phyloP scores from a whole-genome alignment of 2,888 invertebrate genomes.

The Augiades crinisus region DNA sequence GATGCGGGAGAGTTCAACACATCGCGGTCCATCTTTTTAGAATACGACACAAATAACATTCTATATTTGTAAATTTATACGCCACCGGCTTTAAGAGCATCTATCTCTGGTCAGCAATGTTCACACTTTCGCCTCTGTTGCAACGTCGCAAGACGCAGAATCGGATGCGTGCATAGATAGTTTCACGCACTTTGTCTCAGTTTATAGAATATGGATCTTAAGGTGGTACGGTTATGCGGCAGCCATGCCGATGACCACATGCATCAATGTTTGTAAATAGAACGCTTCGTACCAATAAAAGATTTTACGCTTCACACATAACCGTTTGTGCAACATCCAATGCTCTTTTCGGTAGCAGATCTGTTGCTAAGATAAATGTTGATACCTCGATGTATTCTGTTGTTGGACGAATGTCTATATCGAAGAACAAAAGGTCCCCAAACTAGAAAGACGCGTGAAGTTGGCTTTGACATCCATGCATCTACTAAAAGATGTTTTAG shows the following conservation, averaged over 20 bases:
- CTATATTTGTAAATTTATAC: constrained; percentile 80
- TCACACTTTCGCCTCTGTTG: constrained; percentile 49
- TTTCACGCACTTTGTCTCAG: constrained; percentile 52
- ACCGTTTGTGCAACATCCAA: constrained; percentile 27
- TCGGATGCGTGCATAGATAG: constrained; percentile 35
- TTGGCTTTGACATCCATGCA: constrained; percentile 57
- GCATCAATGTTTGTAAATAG: constrained; percentile 81
- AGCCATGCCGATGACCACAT: constrained; percentile 80
- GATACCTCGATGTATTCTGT: not conserved
- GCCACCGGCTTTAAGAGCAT: constrained; percentile 64
- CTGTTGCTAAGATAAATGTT: not conserved
- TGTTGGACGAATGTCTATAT: not conserved
- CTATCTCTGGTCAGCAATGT: constrained; percentile 44
- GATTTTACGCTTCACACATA: constrained; percentile 40
- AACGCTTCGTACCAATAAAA: constrained; percentile 59
- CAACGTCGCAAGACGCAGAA: constrained; percentile 39
- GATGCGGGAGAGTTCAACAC: constrained; percentile 81
- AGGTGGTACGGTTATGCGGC: constrained; percentile 75
- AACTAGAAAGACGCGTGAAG: constrained; percentile 38
- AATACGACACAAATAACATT: constrained; percentile 81
- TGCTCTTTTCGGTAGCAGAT: constrained; percentile 16
- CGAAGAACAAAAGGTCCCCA: constrained; percentile 5
- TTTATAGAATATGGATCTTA: constrained; percentile 63
- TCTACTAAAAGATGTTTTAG: constrained; percentile 45
- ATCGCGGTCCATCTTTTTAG: constrained; percentile 81